Percentiles rank a stretch among this genome's conserved stretches.
phyloP scores from a whole-genome alignment of 1,140 invertebrate genomes.

The Paralvinella palmiformis region DNA sequence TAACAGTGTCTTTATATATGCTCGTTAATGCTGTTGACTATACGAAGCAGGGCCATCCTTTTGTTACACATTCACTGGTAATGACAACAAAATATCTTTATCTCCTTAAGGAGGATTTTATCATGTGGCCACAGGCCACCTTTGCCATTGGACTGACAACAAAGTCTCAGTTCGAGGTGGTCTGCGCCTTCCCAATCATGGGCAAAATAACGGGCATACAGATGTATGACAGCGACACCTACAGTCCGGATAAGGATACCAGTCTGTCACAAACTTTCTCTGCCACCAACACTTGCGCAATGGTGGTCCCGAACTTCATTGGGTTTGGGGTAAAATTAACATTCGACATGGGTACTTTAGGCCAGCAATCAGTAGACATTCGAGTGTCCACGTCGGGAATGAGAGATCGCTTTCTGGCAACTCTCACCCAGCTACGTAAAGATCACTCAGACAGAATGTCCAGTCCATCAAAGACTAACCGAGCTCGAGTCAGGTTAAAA shows the following conservation, averaged over 20 bases:
- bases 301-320: conserved; percentile 8
- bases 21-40: conserved; percentile 6
- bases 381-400: conserved; percentile 16
- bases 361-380: conserved; percentile 9
- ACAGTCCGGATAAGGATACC: not conserved
- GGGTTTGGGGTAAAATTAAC: conserved; percentile 15
- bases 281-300: not conserved
- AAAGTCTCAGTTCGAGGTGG: conserved; percentile 26
- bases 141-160: conserved; percentile 25
- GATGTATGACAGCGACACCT: conserved; percentile 24
- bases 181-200: conserved; percentile 31
- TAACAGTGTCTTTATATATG: conserved; percentile 6
- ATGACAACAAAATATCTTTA: conserved; percentile 38
- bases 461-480: not conserved
- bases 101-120: conserved; percentile 27
- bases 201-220: conserved; percentile 35
- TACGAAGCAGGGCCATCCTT: not conserved
- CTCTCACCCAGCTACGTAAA: not conserved
- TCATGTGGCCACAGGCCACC: conserved; percentile 36
- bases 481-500: too few relatives aligned
- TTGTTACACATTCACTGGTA: conserved; percentile 24
- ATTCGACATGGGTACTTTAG: conserved; percentile 9
- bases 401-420: conserved; percentile 13
- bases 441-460: not conserved
- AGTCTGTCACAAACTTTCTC: conserved; percentile 6